Conservation (phyloP, 2,797 vertebrate species). For the Thalassophryne amazonica region DNA sequence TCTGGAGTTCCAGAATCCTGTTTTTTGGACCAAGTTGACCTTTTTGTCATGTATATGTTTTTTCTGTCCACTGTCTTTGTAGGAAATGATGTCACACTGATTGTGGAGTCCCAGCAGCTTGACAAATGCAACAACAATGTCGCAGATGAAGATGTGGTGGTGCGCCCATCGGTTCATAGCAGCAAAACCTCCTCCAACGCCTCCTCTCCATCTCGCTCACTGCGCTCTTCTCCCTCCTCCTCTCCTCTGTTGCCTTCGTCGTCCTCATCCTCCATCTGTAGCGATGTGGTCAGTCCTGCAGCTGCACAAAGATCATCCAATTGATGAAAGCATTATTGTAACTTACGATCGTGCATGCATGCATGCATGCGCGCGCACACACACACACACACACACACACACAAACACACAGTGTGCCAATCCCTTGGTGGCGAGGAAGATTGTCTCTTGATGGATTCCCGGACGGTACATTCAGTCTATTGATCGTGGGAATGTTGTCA, state of each 20-base stretch:
- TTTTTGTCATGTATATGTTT: no score
- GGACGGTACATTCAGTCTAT: no score
- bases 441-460: no score
- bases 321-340: no score
- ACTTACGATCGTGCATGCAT: no score
- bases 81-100: conserved; percentile 90
- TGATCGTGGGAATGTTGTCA: no score
- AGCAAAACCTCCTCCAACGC: conserved; percentile 95
- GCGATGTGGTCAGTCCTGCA: conserved; percentile 87
- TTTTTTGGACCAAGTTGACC: not conserved
- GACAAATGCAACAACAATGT: conserved; percentile 97
- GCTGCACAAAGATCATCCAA: not conserved
- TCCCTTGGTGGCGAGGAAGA: no score
- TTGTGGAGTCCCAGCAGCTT: conserved; percentile 89
- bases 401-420: no score
- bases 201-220: conserved; percentile 89
- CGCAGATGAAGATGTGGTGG: conserved; percentile 77
- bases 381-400: no score
- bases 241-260: conserved; percentile 88
- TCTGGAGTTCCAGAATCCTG: not conserved
- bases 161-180: conserved; percentile 77
- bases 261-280: conserved; percentile 90
- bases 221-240: conserved; percentile 89
- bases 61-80: no score
- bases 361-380: no score